Evolutionary conservation across 1,140 invertebrate genomes (phyloP), one percentile per base, ranked within the genome.

Genomic region (Drosophila mojavensis): DNA sequence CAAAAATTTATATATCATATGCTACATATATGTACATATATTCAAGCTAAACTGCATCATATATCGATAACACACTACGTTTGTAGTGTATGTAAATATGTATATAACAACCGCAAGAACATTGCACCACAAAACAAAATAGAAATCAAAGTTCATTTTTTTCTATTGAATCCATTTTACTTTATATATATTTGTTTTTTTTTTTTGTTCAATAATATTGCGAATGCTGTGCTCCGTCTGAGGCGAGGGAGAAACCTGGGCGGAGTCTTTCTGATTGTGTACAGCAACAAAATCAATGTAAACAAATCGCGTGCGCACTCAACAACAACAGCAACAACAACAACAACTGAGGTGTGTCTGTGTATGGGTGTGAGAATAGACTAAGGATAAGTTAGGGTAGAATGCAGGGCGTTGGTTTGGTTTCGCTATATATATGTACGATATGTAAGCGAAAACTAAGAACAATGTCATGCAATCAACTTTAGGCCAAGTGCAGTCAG

Each of bases 381-480:
- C 43, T 15, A 45, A 17, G 43, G 43, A 17, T 45, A 17, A 45
- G 43, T 45, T 45, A 9, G 43, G 43, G 58, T 48, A 15, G 45
- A 26, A 41, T 9, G n/a, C 10, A 2, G 24, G 36, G 65, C n/a
- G 24, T 43, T 26, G 36, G 55, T 48, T 36, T 67, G 65, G 62
- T 39, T 26, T 15, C n/a, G 39, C n/a, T 45, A 45, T 45, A 45
- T 11, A 45, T n/a, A 36, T 28, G 48, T 10, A 33, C 69, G 43
- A 71, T 65, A 65, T 62, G 56, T 69, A 74, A 68, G 65, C 50
- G 71, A 78, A 76, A 67, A 66, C 56, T 83, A 83, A 84, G 81
- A 83, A 83, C 80, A 84, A 83, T 83, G 80, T 83, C 80, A 83
- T 83, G 80, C 80, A 83, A 83, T 83, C 80, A 83, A 83, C 80